These are phyloP conservation scores for Jaculus jaculus DNA, from an alignment of 2,113 vertebrate genomes.

Conservation along the genomic window DNA sequence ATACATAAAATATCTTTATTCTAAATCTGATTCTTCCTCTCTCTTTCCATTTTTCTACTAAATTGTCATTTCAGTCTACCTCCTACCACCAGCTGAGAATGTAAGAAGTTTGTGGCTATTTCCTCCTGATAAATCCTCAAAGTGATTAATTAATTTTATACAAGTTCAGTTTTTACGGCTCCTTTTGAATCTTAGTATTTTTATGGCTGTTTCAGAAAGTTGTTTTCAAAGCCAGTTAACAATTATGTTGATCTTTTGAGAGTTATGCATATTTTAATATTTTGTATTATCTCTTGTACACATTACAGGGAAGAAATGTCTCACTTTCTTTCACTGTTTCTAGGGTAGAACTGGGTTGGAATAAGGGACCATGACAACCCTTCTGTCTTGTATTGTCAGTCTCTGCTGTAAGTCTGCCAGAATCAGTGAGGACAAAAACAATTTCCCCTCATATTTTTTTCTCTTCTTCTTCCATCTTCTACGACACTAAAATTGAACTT, in stretches of 20 bases:
- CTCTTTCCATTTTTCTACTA: conserved; percentile 79
- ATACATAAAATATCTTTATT: conserved; percentile 70
- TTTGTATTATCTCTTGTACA: conserved; percentile 73
- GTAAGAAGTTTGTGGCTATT: conserved; percentile 90
- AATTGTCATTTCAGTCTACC: conserved; percentile 84
- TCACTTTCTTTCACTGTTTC: conserved; percentile 68
- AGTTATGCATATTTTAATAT: conserved; percentile 75
- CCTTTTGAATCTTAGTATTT: conserved; percentile 78
- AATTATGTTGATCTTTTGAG: conserved; percentile 73
- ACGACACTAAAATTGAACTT: conserved; percentile 85
- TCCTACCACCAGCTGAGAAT: conserved; percentile 87
- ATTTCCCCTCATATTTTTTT: conserved; percentile 8
- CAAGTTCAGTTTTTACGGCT: conserved; percentile 79
- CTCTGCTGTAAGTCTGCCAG: conserved; percentile 82
- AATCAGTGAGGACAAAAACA: conserved; percentile 83
- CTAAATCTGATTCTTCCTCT: conserved; percentile 72
- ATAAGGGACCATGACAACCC: conserved; percentile 74
- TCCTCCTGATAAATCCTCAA: conserved; percentile 88
- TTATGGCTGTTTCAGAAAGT: conserved; percentile 75
- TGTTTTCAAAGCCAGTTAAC: conserved; percentile 81
- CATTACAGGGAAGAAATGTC: conserved; percentile 52
- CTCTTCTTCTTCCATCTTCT: conserved; percentile 74
- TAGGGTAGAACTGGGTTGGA: conserved; percentile 77
- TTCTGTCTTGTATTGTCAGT: conserved; percentile 84
- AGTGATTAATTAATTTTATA: conserved; percentile 92